phyloP scores from a whole-genome alignment of 2,113 vertebrate species.

The Microcebus jonahi region DNA sequence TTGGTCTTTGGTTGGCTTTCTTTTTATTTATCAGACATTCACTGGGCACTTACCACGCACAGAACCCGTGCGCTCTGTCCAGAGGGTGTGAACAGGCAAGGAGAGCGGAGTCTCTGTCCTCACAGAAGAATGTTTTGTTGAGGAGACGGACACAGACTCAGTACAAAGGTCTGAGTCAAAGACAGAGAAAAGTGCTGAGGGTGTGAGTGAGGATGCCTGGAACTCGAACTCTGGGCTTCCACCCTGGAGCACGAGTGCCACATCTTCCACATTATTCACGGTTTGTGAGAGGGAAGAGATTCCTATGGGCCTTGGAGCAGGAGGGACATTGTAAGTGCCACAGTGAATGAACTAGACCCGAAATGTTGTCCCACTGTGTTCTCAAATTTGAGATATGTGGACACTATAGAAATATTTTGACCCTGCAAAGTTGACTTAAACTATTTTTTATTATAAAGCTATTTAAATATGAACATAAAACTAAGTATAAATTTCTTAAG shows the following conservation, averaged over 20 bases:
- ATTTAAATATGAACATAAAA: neutral
- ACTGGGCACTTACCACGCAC: accelerated
- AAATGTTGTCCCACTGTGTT: neutral
- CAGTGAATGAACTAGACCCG: neutral
- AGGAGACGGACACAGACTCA: neutral
- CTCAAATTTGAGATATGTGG: neutral
- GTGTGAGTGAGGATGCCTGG: neutral
- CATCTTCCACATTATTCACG: neutral
- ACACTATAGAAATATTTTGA: neutral
- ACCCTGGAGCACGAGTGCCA: neutral
- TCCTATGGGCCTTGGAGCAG: neutral
- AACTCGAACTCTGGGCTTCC: neutral
- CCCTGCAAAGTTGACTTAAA: neutral
- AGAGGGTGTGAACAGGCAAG: neutral
- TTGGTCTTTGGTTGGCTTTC: neutral
- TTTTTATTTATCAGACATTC: neutral
- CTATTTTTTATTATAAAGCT: neutral
- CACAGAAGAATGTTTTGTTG: neutral
- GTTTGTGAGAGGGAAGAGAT: neutral
- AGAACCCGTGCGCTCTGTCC: neutral
- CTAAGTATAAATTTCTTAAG: neutral
- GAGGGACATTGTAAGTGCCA: neutral
- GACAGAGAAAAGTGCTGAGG: neutral
- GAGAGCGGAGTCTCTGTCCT: neutral
- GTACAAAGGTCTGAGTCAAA: neutral